A percentile compares a stretch with the other conserved stretches of the same genome.
phyloP scores from a whole-genome alignment of 2,888 invertebrate genomes.

The Dione vanillae region DNA sequence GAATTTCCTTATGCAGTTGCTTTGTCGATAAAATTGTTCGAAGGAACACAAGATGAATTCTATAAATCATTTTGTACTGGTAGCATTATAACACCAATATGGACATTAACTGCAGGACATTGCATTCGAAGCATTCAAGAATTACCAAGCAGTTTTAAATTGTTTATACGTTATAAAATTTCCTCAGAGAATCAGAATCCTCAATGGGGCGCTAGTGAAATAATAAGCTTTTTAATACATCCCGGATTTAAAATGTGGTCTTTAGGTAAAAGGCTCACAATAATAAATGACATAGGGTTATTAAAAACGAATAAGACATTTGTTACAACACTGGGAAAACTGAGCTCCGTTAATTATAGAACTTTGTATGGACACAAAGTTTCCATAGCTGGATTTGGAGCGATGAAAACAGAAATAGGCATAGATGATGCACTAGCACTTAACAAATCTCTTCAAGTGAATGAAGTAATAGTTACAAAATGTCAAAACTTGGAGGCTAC shows the following conservation, averaged over 20 bases:
- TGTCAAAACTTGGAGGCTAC: not conserved
- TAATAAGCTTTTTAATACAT: not conserved
- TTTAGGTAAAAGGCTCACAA: not conserved
- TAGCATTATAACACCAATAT: too few relatives aligned
- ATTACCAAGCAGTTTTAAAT: not conserved
- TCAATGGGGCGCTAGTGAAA: not conserved
- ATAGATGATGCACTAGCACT: not conserved
- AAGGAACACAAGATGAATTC: too few relatives aligned
- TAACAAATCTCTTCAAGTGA: slow-evolving; percentile 11
- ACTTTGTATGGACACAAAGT: slow-evolving; percentile 1
- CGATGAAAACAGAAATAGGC: not conserved
- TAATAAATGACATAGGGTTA: not conserved
- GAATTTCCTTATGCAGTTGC: too few relatives aligned
- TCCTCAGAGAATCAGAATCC: not conserved
- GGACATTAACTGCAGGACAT: too few relatives aligned
- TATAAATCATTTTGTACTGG: too few relatives aligned
- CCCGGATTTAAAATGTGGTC: not conserved
- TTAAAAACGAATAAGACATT: not conserved
- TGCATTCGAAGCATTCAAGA: too few relatives aligned
- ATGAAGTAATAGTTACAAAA: not conserved
- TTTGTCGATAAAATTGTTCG: too few relatives aligned
- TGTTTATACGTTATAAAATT: not conserved
- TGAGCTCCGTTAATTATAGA: not conserved
- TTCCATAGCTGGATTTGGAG: not conserved
- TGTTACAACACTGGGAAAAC: not conserved